Evolutionary conservation across 2,113 vertebrate genomes (phyloP), one percentile per base, ranked within the genome.

Genomic region (Misgurnus anguillicaudatus): DNA sequence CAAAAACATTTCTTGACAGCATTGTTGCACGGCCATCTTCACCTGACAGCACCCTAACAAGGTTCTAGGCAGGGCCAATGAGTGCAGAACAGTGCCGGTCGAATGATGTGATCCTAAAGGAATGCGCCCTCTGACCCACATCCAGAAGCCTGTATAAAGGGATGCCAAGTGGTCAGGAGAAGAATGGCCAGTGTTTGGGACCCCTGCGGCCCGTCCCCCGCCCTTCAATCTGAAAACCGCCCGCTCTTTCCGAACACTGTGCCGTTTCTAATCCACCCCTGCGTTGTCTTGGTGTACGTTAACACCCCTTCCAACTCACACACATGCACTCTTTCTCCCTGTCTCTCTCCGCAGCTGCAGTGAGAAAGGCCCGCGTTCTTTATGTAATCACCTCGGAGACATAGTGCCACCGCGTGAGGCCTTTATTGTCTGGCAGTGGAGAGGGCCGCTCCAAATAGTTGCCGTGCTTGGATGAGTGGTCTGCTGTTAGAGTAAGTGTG

Each of bases 61-160:
- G 45, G 67, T 45, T 31, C 47, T 13, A 14, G 24, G 24, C 24
- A 31, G 24, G 67, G 45, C 51, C 51, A 51, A 70, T 31, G 47
- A 39, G 48, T 39, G 53, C 31, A 58, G 17, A 58, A 36, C 6
- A 11, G 17, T 36, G 55, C 66, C 19, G 66, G 36, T 39, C 57
- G 24, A 31, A 75, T 76, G 14, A 81, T 70, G 80, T 76, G 73
- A 69, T 69, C 73, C 38, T 62, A 39, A 63, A 70, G 58, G 77
- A 79, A 75, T 79, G 70, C 74, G 65, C 42, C 47, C 81, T 83
- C 65, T 83, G 77, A 65, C 60, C 72, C 72, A 79, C 61, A 82
- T 73, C 51, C 14, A 58, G 55, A n/a, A n/a, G 19, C 72, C 24
- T 38, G 5, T 31, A 81, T 81, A 81, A 81, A 69, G 36, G 79